Base-by-base conservation (phyloP, 2,113 vertebrate genomes). In the human (Homo sapiens) region DNA sequence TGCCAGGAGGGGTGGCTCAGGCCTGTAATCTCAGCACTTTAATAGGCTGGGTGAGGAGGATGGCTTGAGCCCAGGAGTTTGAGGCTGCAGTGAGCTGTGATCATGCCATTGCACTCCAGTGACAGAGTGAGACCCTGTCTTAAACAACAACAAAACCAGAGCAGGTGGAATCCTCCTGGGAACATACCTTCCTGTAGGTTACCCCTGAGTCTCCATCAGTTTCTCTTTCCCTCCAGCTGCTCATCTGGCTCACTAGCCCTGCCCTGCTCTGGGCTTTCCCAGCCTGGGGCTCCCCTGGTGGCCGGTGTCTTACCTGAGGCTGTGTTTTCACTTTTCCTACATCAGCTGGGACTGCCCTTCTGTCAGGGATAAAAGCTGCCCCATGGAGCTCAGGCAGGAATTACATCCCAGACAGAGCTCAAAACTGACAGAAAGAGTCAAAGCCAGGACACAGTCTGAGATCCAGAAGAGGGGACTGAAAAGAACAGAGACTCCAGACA, bases 241-340 rank as follows among this genome's bases (percentile, higher is more conserved):
- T 93, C 80, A 78, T 88, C 72, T 57, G 75, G 52, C 40, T 68
- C 12, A 3, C 57, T 0, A 57, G 48, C 80, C 78, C 90, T 35
- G 17, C 91, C 76, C 78, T 3, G 35, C 45, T 27, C 22, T 5
- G 83, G 92, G 79, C 72, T 93, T 93, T 30, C 89, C 90, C 91
- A 22, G 88, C 57, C 75, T 2, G 8, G 75, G 55, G 52, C 57
- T 93, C 64, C 48, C 70, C 87, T 75, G 43, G 70, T 11, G 75
- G 90, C 32, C 0, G 2, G 20, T 57, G 72, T 38, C 23, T 64
- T 48, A 12, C 11, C 50, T 45, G 6, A 17, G 23, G 7, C 30
- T n/a, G 12, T 10, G 32, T 79, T 97, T 98, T 96, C 98, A n/a
- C 38, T 97, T 97, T 91, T 96, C 85, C 89, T 88, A 68, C 97